Base-by-base conservation (phyloP, 2,888 invertebrate genomes). In the Liodrosophila aerea region DNA sequence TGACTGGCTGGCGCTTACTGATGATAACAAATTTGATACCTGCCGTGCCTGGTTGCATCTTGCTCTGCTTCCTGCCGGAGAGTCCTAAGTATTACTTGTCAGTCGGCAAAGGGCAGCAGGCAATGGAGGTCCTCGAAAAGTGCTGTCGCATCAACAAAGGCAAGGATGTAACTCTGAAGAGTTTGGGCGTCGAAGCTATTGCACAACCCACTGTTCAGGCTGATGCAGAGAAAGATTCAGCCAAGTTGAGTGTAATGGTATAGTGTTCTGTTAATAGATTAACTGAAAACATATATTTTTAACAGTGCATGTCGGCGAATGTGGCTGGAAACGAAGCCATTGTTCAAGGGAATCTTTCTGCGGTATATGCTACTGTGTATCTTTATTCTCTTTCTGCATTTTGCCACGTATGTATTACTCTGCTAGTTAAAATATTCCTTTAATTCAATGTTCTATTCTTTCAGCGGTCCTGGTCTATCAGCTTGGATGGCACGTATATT, bases 31-130 rank as follows among this genome's bases (percentile, higher is more conserved):
- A 57, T 34, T 5, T 61, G 22, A 4, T 65, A 27, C 66, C 73
- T 4, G 73, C 73, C 7, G 2, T 73, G 0, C 7, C 70, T 1
- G 29, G 61, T 0, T 33, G 33, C 8, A 2, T 53, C 5, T 15
- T 59, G 0, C 1, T 70, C 1, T 43, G 7, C 0, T 13, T 0
- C 2, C 16, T 66, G 51, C 73, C 73, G 1, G 73, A 73, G 47
- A 66, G 73, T 43, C 53, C 73, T 37, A 73, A 70, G 45, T 73
- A 27, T 29, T 58, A 57, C 5, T 9, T 64, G 3, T 66, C 70
- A 0, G 22, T 59, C 9, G 22, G 47, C 15, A 44, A 45, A 27
- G 1, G 13, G 1, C 2, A 16, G 1, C 39, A 59, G 37, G 73
- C 69, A 1, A 8, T 52, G 11, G 33, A 11, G 1, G 62, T 51